Conservation (phyloP, 2,797 vertebrate species). For the Melanogrammus aeglefinus region DNA sequence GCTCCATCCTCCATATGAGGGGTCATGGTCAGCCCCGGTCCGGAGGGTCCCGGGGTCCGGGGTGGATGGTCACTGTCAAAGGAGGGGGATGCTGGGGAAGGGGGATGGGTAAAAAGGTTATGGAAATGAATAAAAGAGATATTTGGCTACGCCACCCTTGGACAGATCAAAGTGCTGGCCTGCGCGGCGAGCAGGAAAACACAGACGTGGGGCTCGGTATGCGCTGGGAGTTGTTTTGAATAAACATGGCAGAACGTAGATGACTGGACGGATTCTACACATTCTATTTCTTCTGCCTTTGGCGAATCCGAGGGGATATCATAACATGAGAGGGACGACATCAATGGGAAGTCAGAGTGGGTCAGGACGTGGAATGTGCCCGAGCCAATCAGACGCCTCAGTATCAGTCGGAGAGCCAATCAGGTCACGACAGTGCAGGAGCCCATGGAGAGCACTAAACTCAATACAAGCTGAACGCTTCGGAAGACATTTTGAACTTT, state of each 20-base stretch:
- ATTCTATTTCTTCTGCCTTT: slow-evolving; percentile 34
- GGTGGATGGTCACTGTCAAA: slow-evolving; percentile 15
- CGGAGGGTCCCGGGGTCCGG: slow-evolving; percentile 36
- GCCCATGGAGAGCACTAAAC: slow-evolving; percentile 61
- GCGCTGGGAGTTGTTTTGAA: not conserved
- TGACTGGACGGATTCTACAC: slow-evolving; percentile 33
- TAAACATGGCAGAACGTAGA: not conserved
- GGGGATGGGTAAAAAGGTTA: slow-evolving; percentile 14
- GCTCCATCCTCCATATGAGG: slow-evolving; percentile 29
- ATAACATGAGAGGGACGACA: slow-evolving; percentile 9
- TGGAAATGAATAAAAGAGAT: slow-evolving; percentile 23
- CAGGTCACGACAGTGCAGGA: slow-evolving; percentile 63
- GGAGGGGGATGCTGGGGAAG: not conserved
- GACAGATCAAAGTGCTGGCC: slow-evolving; percentile 10
- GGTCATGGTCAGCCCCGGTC: slow-evolving; percentile 11
- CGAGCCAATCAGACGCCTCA: slow-evolving; percentile 68
- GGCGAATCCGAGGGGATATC: slow-evolving; percentile 27
- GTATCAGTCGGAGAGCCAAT: slow-evolving; percentile 68
- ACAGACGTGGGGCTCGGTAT: not conserved
- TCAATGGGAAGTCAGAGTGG: slow-evolving; percentile 45
- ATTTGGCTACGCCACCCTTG: slow-evolving; percentile 30
- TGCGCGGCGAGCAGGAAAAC: slow-evolving; percentile 6
- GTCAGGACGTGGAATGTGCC: slow-evolving; percentile 62
- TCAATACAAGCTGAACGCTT: slow-evolving; percentile 50
- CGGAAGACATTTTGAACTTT: slow-evolving; percentile 69